Percentiles rank a stretch among this genome's conserved stretches.
Evolutionary conservation across 2,113 vertebrate species (phyloP).

Genomic region (Ptilorrhoa leucosticta): DNA sequence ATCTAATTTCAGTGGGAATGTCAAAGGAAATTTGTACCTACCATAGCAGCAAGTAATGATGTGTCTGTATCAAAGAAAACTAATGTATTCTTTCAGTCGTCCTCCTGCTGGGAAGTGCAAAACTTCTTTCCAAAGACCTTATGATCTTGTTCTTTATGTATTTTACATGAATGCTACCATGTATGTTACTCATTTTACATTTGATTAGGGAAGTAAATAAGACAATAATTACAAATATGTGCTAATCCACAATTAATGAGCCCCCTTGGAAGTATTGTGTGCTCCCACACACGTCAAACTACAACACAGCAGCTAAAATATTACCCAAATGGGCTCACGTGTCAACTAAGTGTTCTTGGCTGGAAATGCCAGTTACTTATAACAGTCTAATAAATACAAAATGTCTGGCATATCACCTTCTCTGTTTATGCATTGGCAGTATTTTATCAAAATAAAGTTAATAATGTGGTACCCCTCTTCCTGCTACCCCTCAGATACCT

Average conservation of each 20-base stretch:
- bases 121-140: background rate
- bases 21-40: background rate
- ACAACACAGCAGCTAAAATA: background rate
- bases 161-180: background rate
- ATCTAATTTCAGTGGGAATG: conserved; percentile 33
- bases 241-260: background rate
- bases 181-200: background rate
- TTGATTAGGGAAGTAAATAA: background rate
- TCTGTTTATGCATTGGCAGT: background rate
- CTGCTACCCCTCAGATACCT: background rate
- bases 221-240: background rate
- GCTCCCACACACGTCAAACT: background rate
- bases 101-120: background rate
- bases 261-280: background rate
- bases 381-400: background rate
- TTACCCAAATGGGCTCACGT: background rate
- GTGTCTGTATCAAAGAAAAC: background rate
- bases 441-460: background rate
- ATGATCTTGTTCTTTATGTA: background rate
- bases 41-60: background rate
- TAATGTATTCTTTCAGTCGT: background rate
- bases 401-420: background rate
- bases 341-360: background rate
- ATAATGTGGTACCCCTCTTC: background rate
- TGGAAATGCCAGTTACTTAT: background rate